Conservation (phyloP, 2,888 invertebrate genomes). For the Synanthedon tipuliformis region DNA sequence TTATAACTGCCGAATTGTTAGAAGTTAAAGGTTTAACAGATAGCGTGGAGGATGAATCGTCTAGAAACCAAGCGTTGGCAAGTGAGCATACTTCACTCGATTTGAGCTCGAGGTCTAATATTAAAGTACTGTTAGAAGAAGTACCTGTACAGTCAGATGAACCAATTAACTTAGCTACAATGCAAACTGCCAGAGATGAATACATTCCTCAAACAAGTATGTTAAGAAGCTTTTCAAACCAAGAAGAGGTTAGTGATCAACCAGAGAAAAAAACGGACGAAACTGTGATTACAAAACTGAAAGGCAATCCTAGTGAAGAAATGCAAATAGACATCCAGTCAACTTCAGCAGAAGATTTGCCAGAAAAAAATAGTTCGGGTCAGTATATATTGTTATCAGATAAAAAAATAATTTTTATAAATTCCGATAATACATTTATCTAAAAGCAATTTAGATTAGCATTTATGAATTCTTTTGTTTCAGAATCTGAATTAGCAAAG, state of each 20-base stretch:
- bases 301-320: slow-evolving; percentile 34
- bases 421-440: not conserved
- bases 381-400: slow-evolving; percentile 4
- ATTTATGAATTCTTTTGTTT: slow-evolving; percentile 16
- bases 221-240: slow-evolving; percentile 20
- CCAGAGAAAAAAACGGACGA: slow-evolving; percentile 28
- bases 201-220: slow-evolving; percentile 40
- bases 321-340: slow-evolving; percentile 58
- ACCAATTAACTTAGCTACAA: slow-evolving; percentile 57
- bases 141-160: slow-evolving; percentile 44
- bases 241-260: slow-evolving; percentile 33
- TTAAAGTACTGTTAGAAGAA: slow-evolving; percentile 34
- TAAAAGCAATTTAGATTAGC: not conserved
- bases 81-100: slow-evolving; percentile 51
- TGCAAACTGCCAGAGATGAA: slow-evolving; percentile 43
- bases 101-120: slow-evolving; percentile 51
- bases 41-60: slow-evolving; percentile 56
- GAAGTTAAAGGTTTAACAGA: slow-evolving; percentile 83
- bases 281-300: slow-evolving; percentile 22
- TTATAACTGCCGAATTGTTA: slow-evolving; percentile 81
- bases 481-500: slow-evolving; percentile 69
- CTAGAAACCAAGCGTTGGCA: slow-evolving; percentile 37
- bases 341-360: slow-evolving; percentile 51
- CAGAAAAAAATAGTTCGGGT: slow-evolving; percentile 52
- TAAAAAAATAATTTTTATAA: not conserved